Evolutionary conservation across 2,797 vertebrate species (phyloP).

Genomic region (Aselliscus stoliczkanus): DNA sequence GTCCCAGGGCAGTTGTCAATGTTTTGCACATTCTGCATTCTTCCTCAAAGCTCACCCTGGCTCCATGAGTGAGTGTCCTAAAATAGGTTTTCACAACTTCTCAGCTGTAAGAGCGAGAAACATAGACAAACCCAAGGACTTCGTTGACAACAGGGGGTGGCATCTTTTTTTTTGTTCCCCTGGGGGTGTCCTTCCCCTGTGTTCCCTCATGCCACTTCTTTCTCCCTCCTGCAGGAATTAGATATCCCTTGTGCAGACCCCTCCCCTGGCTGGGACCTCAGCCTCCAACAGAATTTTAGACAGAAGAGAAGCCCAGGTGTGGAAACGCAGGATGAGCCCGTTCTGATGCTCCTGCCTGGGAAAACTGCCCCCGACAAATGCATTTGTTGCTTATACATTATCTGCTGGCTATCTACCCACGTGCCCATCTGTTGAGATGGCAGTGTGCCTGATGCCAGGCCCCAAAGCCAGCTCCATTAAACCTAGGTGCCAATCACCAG

Average conservation of each 20-base stretch:
- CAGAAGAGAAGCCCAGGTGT: conserved; percentile 67
- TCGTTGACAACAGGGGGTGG: neutral
- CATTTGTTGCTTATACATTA: conserved; percentile 80
- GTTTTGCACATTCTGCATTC: neutral
- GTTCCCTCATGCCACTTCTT: neutral
- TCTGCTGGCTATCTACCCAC: conserved; percentile 77
- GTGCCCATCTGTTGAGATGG: conserved; percentile 80
- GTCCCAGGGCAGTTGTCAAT: neutral
- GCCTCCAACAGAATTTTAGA: neutral
- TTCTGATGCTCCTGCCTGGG: conserved; percentile 70
- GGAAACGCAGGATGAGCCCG: conserved; percentile 53
- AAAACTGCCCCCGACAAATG: conserved; percentile 76
- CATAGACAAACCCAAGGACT: neutral
- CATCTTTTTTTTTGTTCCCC: neutral
- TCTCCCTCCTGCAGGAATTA: neutral
- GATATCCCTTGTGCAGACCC: neutral
- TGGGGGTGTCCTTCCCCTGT: neutral
- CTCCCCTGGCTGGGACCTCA: neutral
- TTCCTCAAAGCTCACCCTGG: neutral
- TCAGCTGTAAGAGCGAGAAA: neutral
- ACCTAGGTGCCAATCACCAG: conserved; percentile 74
- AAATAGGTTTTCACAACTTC: neutral
- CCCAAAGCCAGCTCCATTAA: conserved; percentile 77
- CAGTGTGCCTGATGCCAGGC: conserved; percentile 75
- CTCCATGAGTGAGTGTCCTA: neutral